These are phyloP conservation scores for Drosophila insularis DNA, from an alignment of 1,140 invertebrate genomes.

Conservation along the genomic window DNA sequence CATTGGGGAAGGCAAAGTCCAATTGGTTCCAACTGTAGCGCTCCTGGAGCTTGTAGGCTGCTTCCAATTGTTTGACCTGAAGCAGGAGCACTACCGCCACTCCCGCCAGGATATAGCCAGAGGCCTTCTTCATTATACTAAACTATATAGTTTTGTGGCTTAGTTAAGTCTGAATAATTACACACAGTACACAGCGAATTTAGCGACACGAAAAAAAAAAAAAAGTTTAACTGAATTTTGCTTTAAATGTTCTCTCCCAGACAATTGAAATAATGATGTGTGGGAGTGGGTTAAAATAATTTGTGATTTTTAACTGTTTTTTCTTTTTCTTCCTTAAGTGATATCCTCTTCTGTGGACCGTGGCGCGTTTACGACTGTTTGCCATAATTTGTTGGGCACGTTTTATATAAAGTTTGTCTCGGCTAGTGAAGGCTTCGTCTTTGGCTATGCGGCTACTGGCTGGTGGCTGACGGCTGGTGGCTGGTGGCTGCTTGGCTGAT, in stretches of 20 bases:
- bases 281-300: no score
- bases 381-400: slow-evolving; percentile 49
- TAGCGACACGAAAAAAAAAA: slow-evolving; percentile 14
- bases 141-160: no score
- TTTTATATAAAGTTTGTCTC: slow-evolving; percentile 70
- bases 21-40: slow-evolving; percentile 89
- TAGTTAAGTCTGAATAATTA: no score
- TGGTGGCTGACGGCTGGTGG: neutral
- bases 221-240: neutral
- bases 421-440: slow-evolving; percentile 19
- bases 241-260: no score
- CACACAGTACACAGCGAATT: neutral
- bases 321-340: slow-evolving; percentile 5
- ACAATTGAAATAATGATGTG: no score
- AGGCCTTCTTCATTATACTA: neutral
- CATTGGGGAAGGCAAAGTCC: slow-evolving; percentile 88
- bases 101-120: slow-evolving; percentile 9
- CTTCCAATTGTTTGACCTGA: slow-evolving; percentile 44
- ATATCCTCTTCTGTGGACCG: slow-evolving; percentile 47
- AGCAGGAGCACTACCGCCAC: slow-evolving; percentile 21
- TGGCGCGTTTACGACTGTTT: slow-evolving; percentile 70
- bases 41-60: slow-evolving; percentile 86
- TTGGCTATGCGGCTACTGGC: slow-evolving; percentile 7
- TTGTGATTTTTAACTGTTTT: neutral
- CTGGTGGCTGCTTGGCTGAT: neutral